Base-by-base conservation (phyloP, 2,888 invertebrate genomes). In the Abrostola triplasia region DNA sequence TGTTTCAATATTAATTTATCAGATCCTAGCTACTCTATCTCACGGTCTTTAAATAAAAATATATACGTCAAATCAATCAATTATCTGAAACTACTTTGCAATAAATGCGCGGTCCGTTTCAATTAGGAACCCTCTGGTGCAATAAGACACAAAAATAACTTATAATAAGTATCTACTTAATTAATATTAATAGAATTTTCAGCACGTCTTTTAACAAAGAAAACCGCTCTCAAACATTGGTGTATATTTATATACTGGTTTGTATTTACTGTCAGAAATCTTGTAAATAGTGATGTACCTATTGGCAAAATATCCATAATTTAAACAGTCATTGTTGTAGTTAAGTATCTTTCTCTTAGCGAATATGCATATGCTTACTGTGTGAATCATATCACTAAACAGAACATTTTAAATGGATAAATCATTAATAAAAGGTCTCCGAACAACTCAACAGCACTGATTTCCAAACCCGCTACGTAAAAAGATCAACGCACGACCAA, bases 81-180 rank as follows among this genome's bases (percentile, higher is more conserved):
- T 47, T 59, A 67, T 53, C 70, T 59, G 68, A 71, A 73, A 62
- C 52, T 67, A 70, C 52, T 68, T 59, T 55, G 52, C 56, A 61
- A 67, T 68, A 68, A 52, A 55, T 62, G 49, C 40, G 56, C 71
- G 69, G 73, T 56, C 36, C 69, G 36, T 55, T 68, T 44, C 47
- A 50, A 57, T 38, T 35, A 12, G n/a, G 11, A n/a, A 6, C n/a
- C 38, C 9, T 5, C 54, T 8, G 12, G n/a, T 1, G 1, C 24
- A 10, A n/a, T 10, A 11, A 49, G 47, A 8, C 42, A 57, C 48
- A 61, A 70, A 67, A 70, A 47, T 47, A 47, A 47, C 7, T 47
- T 47, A 24, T 47, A 47, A 47, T 47, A 47, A 47, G 44, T 47
- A 24, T 24, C 24, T 24, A 47, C 44, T 47, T 24, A 47, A 13